Base-by-base conservation (phyloP, 2,797 vertebrate species). In the Orestias chungarensis region DNA sequence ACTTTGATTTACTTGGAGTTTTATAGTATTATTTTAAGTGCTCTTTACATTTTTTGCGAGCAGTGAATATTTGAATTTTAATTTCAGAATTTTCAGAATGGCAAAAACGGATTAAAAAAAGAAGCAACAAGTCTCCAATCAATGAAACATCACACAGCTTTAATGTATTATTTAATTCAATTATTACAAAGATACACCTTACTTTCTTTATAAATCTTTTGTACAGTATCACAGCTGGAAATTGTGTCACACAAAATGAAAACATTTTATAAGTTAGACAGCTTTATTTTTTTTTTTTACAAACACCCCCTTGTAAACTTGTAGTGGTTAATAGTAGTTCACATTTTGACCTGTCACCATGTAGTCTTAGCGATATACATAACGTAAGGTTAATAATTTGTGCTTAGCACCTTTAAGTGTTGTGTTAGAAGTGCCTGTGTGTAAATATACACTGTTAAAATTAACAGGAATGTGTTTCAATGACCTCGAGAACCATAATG, bases 141-240 rank as follows among this genome's bases (percentile, higher is more conserved):
- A 43, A 73, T 67, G n/a, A n/a, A 11, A 72, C 23, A 59, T 27
- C 62, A 57, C 4, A 78, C 33, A 71, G 14, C 47, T 91, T 91
- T 88, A 89, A 79, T 90, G 68, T 73, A 64, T 70, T 75, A 75
- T 70, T 75, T 11, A 8, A 76, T 75, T 73, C 15, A 75, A 75
- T 68, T 35, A 73, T 42, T 75, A 85, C 31, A 72, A 55, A 72
- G 79, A 71, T 64, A 61, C 71, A 59, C 14, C 12, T 23, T 52
- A 52, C 27, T 78, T 78, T 81, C 64, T 75, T 85, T 27, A 79
- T n/a, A 67, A 44, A 73, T 43, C 31, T 65, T 69, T 68, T 72
- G 17, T n/a, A 40, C 17, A 75, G 42, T 14, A 47, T 64, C 18
- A 7, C 20, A 75, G 42, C 35, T 15, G 6, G 9, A n/a, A 71